Evolutionary conservation across 2,797 vertebrate species (phyloP), one percentile per base, ranked within the genome.

Genomic region (Gadopsis marmoratus): DNA sequence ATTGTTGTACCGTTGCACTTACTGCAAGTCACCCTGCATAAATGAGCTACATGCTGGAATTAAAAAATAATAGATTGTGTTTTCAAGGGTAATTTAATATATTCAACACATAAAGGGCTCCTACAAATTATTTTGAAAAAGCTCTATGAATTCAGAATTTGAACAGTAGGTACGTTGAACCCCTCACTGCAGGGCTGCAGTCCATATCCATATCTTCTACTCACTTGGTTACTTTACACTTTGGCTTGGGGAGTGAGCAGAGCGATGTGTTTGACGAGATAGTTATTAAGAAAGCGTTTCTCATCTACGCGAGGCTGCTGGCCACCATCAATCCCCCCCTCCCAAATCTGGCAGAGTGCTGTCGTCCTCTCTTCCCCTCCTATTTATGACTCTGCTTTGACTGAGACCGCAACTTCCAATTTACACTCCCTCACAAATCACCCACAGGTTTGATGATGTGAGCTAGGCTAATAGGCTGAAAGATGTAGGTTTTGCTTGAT

Each of bases 321-420:
- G 71, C 70, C 60, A 78, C 77, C 86, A 92, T 91, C 84, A 90
- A 78, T 85, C 66, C 78, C 63, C 26, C 60, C 45, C 29, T 23
- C 23, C 39, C 1, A 50, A 64, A 77, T 78, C 71, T 86, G 77
- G 70, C 86, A 69, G 74, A 64, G 68, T 5, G 66, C 88, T 87
- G 78, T 87, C 83, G 26, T 87, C 87, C 21, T 91, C 80, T 72
- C 81, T 64, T 78, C 64, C 37, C 39, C 54, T 71, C 69, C 84
- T 88, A 83, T 94, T 94, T 93, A 94, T 81, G 86, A 91, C 85
- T 82, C 73, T 62, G 76, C 82, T 92, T 92, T 91, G 84, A 91
- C 89, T 91, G 90, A 77, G 65, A 60, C 78, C 37, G 74, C 85
- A 87, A 90, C 91, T 91, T 92, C 86, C 88, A 93, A 92, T 94